Evolutionary conservation across 1,140 invertebrate genomes (phyloP), one percentile per base, ranked within the genome.

Genomic region (Calephelis nemesis): DNA sequence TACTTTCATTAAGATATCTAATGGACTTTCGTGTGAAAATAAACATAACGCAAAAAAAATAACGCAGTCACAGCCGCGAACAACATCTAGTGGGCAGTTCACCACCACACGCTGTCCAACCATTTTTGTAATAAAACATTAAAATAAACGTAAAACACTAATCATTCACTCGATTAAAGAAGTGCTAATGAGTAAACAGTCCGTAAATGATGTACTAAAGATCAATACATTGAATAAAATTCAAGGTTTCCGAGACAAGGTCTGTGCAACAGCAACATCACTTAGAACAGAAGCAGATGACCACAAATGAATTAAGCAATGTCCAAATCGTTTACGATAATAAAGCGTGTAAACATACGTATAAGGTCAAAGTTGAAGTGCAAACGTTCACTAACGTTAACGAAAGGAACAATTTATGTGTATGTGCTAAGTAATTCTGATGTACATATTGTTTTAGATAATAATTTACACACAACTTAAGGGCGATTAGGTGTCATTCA

Each of bases 311-410:
- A 60, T 60, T 60, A 60, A 60, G 54, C 54, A 60, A 60, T 60
- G 30, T 40, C 30, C 54, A 12, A 60, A 60, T 60, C 54, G 39
- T 60, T 60, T 60, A 19, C 54, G 30, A 60, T 60, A 40, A 60
- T 60, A 60, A 60, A 60, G 39, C 30, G 39, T 40, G 54, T 60
- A 60, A 60, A 60, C 39, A 40, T 7, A 11, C 30, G 12, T 30
- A 39, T n/a, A 60, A 60, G 54, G 54, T 60, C 30, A 39, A 6
- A 60, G 54, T 60, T 60, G 54, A 60, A 60, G 19, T n/a, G 54
- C 11, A 40, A 58, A 11, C 52, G 50, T 54, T 58, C 42, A 7
- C 42, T 45, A 40, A 39, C 30, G 39, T 60, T 60, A 39, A 39
- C 39, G 54, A 39, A 30, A 60, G 30, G 12, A 60, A 60, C 54